Evolutionary conservation across 2,888 invertebrate genomes (phyloP), one percentile per base, ranked within the genome.

Genomic region (Lysandra coridon): DNA sequence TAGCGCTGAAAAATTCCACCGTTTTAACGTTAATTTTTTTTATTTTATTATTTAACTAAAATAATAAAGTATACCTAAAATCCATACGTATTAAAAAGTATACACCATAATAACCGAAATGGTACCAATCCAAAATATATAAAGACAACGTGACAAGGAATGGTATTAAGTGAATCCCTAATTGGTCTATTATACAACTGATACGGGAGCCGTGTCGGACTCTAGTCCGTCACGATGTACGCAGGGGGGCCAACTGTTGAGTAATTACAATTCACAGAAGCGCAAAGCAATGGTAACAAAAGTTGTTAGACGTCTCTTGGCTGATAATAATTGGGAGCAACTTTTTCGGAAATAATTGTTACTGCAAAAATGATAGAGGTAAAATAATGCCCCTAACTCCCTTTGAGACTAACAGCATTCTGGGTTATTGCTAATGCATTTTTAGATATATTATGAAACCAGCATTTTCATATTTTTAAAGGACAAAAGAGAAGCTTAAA

Each of bases 171-270:
- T 69, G 33, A 69, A 69, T 69, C 69, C 69, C 33, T 69, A 69
- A 69, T 69, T 69, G 33, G 33, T 69, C 4, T 4, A 33, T 33
- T 69, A 69, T 33, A 33, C 33, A 69, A 33, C 33, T 10, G 30
- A 30, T 10, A 69, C 33, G 69, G 64, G 64, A 64, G 30, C 7
- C 30, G 60, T n/a, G 60, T 4, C n/a, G 60, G 60, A 60, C 64
- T 10, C 23, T 12, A 64, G 64, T 30, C 10, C 12, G 30, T 23
- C 30, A 4, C 64, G 30, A 30, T 3, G 12, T 30, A 30, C 64
- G 30, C 64, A 64, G 64, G 64, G 60, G 64, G 64, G 62, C 62
- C 62, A 62, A 62, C 62, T 23, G 62, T 62, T 62, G 7, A 23
- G 62, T 23, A 62, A 62, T 62, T 62, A 62, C 33, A 64, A 64